Conservation (phyloP, 1,140 invertebrate genomes). For the Diuraphis noxia region DNA sequence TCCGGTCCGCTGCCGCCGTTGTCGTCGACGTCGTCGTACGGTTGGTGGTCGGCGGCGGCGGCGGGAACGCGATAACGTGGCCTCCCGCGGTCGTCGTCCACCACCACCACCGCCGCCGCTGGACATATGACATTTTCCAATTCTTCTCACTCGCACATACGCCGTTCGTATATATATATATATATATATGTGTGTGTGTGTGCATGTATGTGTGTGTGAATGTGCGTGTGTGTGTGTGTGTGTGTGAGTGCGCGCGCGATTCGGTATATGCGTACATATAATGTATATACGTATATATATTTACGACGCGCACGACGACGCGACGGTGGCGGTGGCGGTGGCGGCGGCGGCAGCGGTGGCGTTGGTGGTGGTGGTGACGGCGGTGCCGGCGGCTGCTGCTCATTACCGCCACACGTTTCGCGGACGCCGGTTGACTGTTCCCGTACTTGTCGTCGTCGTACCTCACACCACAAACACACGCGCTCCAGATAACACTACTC, state of each 20-base stretch:
- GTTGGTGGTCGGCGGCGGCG: neutral
- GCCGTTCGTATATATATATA: neutral
- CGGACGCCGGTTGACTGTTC: conserved; percentile 42
- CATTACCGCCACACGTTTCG: conserved; percentile 52
- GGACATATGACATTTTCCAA: conserved; percentile 51
- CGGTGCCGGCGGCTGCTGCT: neutral
- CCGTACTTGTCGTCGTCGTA: neutral
- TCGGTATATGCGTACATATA: neutral
- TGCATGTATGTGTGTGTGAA: neutral
- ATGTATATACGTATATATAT: neutral
- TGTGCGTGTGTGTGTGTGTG: neutral
- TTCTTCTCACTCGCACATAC: conserved; percentile 41
- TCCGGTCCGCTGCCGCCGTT: conserved; percentile 6
- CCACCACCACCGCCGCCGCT: neutral
- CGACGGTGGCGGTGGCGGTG: neutral
- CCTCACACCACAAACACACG: neutral
- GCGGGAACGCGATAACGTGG: conserved; percentile 39
- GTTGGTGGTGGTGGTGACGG: no score
- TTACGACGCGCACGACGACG: conserved; percentile 31
- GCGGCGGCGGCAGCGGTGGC: neutral
- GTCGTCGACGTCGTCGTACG: neutral
- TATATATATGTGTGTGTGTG: no score
- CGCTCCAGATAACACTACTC: neutral
- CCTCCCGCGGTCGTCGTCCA: conserved; percentile 45
- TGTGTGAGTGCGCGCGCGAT: neutral